Evolutionary conservation across 2,113 vertebrate genomes (phyloP).

Genomic region (Neomonachus schauinslandi): DNA sequence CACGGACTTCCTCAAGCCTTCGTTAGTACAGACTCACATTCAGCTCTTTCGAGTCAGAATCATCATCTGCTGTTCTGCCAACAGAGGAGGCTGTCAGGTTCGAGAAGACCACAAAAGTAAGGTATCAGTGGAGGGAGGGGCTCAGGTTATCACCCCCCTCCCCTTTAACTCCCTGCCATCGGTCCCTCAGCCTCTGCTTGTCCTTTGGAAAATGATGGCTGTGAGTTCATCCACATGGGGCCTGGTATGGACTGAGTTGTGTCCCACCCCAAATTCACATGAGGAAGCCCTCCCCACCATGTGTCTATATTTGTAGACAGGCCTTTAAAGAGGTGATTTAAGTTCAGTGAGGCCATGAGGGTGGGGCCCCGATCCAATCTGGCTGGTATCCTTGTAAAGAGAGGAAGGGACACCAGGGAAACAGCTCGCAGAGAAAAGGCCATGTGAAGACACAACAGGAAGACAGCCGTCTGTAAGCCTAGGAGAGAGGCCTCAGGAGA

Average conservation of each 20-base stretch:
- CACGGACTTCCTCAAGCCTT: not conserved
- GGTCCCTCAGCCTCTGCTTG: not conserved
- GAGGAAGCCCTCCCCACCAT: not conserved
- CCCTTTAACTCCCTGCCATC: not conserved
- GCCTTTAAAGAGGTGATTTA: not conserved
- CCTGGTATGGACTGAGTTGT: not conserved
- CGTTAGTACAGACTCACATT: not conserved
- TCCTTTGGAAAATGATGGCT: not conserved
- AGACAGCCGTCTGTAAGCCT: no score
- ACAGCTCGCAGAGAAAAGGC: not conserved
- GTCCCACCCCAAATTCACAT: rapidly evolving
- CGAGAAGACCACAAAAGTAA: not conserved
- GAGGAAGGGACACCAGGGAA: not conserved
- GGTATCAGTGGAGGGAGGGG: not conserved
- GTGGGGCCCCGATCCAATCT: not conserved
- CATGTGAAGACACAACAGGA: not conserved
- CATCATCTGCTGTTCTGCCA: not conserved
- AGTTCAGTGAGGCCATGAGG: not conserved
- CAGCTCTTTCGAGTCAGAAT: not conserved
- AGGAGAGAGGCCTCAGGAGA: not conserved
- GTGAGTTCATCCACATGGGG: not conserved
- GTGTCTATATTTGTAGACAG: not conserved
- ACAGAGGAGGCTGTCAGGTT: no score
- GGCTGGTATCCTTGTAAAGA: not conserved
- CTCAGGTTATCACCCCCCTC: rapidly evolving